phyloP scores from a whole-genome alignment of 2,888 invertebrate genomes.

The Apodemia duryi region DNA sequence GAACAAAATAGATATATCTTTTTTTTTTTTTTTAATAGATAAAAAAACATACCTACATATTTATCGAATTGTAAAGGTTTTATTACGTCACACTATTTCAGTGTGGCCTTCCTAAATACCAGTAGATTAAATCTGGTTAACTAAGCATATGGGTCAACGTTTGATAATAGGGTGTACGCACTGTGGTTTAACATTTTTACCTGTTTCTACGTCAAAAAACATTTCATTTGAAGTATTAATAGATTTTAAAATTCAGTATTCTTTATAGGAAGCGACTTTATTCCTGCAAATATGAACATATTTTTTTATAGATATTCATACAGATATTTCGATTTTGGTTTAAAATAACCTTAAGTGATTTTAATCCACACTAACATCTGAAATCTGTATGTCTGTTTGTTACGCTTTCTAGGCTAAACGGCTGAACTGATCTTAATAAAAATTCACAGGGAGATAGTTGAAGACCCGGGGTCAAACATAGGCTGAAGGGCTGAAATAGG shows the following conservation, averaged over 20 bases:
- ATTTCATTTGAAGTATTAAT: neutral
- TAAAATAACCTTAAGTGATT: no score
- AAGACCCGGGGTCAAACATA: no score
- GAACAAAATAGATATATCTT: neutral
- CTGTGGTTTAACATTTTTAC: neutral
- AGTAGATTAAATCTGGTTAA: slow-evolving; percentile 6
- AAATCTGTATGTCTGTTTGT: no score
- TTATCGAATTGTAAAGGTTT: neutral
- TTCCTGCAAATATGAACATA: neutral
- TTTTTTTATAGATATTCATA: no score
- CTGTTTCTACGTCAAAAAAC: neutral
- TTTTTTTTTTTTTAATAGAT: no score
- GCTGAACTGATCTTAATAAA: no score
- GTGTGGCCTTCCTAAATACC: neutral
- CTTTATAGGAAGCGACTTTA: neutral
- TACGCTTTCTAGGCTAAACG: no score
- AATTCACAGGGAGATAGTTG: no score
- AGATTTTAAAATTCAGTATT: neutral
- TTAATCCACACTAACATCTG: no score
- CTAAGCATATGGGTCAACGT: slow-evolving; percentile 10
- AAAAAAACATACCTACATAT: neutral
- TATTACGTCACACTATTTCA: neutral
- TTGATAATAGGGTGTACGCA: slow-evolving; percentile 2
- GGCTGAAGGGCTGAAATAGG: no score
- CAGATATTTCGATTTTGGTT: no score